These are phyloP conservation scores for Coenonympha glycerion DNA, from an alignment of 2,888 invertebrate species.

Conservation along the genomic window DNA sequence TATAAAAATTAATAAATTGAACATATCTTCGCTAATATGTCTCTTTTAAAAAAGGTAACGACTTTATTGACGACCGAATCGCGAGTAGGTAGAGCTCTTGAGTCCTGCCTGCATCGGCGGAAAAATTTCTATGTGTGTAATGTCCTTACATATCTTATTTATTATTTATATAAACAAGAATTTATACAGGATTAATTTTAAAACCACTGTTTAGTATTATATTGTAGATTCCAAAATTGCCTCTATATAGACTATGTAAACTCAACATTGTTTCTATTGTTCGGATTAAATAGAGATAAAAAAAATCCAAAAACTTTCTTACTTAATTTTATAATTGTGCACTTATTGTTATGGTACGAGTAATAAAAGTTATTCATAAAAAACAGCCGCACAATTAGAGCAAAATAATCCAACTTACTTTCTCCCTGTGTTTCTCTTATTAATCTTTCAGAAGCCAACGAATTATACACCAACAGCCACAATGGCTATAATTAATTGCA, in stretches of 20 bases:
- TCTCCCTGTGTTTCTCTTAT: conserved; percentile 39
- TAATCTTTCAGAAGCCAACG: conserved; percentile 22
- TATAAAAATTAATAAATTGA: too few species aligned
- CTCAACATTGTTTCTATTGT: background rate
- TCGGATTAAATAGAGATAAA: conserved; percentile 4
- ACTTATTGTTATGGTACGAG: conserved; percentile 13
- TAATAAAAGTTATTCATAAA: conserved; percentile 21
- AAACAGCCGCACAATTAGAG: conserved; percentile 56
- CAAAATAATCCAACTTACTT: conserved; percentile 67
- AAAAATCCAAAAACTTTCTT: conserved; percentile 11
- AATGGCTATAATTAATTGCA: conserved; percentile 27
- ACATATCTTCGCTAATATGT: too few species aligned
- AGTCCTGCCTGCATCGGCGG: too few species aligned
- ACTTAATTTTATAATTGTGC: conserved; percentile 10
- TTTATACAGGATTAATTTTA: too few species aligned
- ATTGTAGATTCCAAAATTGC: too few species aligned
- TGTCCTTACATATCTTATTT: too few species aligned
- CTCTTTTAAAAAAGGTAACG: too few species aligned
- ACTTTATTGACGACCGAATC: too few species aligned
- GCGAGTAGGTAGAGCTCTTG: too few species aligned
- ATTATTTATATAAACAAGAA: too few species aligned
- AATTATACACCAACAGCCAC: conserved; percentile 15
- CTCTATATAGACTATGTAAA: conserved; percentile 19
- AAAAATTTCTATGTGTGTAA: too few species aligned
- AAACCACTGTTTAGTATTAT: too few species aligned